phyloP scores from a whole-genome alignment of 2,797 vertebrate genomes.

The Pteronotus mesoamericanus region DNA sequence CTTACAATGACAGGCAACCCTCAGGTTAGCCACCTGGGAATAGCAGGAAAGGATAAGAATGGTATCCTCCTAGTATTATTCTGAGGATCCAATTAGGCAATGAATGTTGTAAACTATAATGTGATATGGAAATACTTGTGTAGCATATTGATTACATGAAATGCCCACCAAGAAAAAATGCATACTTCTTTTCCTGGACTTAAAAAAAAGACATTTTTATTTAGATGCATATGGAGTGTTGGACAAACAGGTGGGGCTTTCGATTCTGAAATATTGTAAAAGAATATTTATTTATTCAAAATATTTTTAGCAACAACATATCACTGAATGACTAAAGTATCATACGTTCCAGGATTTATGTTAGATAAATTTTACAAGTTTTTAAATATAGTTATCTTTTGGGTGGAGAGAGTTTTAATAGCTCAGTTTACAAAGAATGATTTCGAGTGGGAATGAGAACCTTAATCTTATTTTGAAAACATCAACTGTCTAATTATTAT shows the following conservation, averaged over 20 bases:
- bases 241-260: not conserved
- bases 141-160: not conserved
- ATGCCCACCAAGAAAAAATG: not conserved
- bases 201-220: not conserved
- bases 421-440: constrained; percentile 46
- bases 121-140: not conserved
- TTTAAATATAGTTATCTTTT: constrained; percentile 35
- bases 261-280: constrained; percentile 34
- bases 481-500: constrained; percentile 56
- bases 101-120: not conserved
- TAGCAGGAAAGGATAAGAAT: not conserved
- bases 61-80: not conserved
- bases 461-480: constrained; percentile 52
- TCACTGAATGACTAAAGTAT: not conserved
- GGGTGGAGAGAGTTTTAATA: constrained; percentile 15
- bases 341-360: not conserved
- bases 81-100: not conserved
- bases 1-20: not conserved
- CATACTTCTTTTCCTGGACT: not conserved
- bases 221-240: not conserved
- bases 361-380: constrained; percentile 14
- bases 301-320: constrained; percentile 12
- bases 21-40: not conserved
- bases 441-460: constrained; percentile 31
- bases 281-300: constrained; percentile 6